These are phyloP conservation scores for Lucilia cuprina DNA, from an alignment of 1,140 invertebrate species.

Conservation along the genomic window DNA sequence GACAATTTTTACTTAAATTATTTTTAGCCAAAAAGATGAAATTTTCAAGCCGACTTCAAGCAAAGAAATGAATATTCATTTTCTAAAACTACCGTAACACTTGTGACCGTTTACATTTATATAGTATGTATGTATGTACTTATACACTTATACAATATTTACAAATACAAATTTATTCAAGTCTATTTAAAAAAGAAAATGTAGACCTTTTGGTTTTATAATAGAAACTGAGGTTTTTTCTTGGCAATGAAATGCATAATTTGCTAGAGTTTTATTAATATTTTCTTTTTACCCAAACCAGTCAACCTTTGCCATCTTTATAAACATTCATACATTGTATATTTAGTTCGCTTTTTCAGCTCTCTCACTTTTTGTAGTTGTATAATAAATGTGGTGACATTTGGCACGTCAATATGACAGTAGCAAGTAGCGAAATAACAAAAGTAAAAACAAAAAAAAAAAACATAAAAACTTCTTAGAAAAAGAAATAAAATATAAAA, in stretches of 20 bases:
- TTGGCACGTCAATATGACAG: constrained; percentile 30
- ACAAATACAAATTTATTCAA: too few relatives aligned
- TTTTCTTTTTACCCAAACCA: background rate
- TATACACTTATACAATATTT: too few relatives aligned
- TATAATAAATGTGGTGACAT: constrained; percentile 33
- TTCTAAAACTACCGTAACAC: too few relatives aligned
- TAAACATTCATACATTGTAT: background rate
- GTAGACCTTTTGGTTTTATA: background rate
- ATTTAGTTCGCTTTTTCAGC: background rate
- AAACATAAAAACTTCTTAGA: constrained; percentile 16
- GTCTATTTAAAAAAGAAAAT: too few relatives aligned
- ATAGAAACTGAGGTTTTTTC: background rate
- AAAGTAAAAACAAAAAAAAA: too few relatives aligned
- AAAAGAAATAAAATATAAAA: constrained; percentile 16
- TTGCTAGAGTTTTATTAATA: constrained; percentile 28
- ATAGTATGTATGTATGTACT: too few relatives aligned
- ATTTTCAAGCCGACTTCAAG: too few relatives aligned
- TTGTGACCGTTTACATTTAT: too few relatives aligned
- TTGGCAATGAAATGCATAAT: constrained; percentile 22
- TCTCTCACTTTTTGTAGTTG: background rate
- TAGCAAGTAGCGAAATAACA: background rate
- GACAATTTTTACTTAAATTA: too few relatives aligned
- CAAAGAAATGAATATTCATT: too few relatives aligned
- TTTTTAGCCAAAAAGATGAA: too few relatives aligned
- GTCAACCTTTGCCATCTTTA: background rate